Evolutionary conservation across 2,888 invertebrate genomes (phyloP), one percentile per base, ranked within the genome.

Genomic region (Meandrusa payeni): DNA sequence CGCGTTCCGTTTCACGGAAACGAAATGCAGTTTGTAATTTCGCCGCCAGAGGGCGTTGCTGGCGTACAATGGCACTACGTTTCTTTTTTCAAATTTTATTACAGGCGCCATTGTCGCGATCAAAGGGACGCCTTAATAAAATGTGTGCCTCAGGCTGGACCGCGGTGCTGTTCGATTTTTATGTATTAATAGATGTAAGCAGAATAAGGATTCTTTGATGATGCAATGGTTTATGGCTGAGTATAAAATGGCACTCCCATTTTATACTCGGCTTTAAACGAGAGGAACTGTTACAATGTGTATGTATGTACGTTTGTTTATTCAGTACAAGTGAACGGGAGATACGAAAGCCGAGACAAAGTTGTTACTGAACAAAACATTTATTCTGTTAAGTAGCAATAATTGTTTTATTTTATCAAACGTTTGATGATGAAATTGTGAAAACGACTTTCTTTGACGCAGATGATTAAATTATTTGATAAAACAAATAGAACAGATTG

Each of bases 31-130:
- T 64, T 62, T 54, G 61, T 60, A 64, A 64, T 61, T 64, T 58
- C 34, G 50, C 34, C 49, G 53, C 54, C 41, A 26, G 47, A 46
- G 53, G 60, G 55, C 62, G 57, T 55, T 64, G 59, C 67, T 57
- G 55, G 57, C 61, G 69, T 63, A 60, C 69, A 69, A 66, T 73
- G 64, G 71, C 58, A 65, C 64, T 67, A 61, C 62, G 71, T 69
- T 69, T 59, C 51, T 51, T 57, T 55, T 64, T 63, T 57, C 52
- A 59, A 58, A 60, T 64, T 65, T 67, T 65, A 64, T 68, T 63
- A 56, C 61, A 52, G 41, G 23, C 53, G 50, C 60, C 57, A 59
- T 63, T 60, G 57, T 59, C 53, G 53, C 59, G 62, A 65, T 68
- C 65, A 67, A 62, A 61, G 61, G 56, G 51, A 50, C 54, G 52